Conservation (phyloP, 2,797 vertebrate genomes). For the Uromys caudimaculatus region DNA sequence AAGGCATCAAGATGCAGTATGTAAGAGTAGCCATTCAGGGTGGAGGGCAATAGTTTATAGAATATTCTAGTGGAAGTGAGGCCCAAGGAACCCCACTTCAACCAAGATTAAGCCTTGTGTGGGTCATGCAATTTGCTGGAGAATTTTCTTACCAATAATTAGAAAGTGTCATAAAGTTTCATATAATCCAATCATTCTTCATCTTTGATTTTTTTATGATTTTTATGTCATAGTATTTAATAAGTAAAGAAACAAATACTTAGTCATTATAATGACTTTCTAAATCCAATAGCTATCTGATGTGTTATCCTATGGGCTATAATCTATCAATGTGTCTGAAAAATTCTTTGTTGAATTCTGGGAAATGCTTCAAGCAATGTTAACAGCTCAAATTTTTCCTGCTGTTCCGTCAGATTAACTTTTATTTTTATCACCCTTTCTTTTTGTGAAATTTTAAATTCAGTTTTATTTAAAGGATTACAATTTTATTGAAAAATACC, state of each 20-base stretch:
- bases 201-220: background rate
- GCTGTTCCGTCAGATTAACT: background rate
- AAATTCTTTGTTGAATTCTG: background rate
- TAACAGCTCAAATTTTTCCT: background rate
- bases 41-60: background rate
- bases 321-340: slow-evolving; percentile 28
- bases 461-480: background rate
- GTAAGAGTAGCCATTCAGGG: background rate
- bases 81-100: background rate
- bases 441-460: slow-evolving; percentile 45
- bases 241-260: background rate
- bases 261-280: background rate
- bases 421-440: background rate
- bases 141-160: background rate
- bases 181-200: background rate
- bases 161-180: background rate
- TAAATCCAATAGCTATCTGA: background rate
- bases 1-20: background rate
- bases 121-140: background rate
- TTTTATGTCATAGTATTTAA: background rate
- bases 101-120: background rate
- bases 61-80: background rate
- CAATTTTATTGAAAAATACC: background rate
- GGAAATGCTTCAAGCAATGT: slow-evolving; percentile 2
- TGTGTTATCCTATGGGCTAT: background rate